phyloP scores from a whole-genome alignment of 2,113 vertebrate genomes.

The Epinephelus lanceolatus region DNA sequence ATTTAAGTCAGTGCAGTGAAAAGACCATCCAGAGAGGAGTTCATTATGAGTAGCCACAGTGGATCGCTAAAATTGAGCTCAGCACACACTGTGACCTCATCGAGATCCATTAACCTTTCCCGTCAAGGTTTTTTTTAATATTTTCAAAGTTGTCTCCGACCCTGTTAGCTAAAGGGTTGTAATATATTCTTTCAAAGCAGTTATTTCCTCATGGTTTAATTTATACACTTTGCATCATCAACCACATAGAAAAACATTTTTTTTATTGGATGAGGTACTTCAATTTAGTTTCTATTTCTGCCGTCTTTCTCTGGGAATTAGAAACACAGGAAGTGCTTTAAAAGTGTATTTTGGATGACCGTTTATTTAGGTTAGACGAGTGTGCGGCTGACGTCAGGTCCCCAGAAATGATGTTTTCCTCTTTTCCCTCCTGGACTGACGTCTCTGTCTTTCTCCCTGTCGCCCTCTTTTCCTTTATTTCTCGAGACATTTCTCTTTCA shows the following conservation, averaged over 20 bases:
- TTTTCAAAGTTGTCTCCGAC: not conserved
- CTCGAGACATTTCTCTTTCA: slow-evolving; percentile 48
- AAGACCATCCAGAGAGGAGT: not conserved
- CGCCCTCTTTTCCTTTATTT: slow-evolving; percentile 1
- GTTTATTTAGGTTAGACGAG: slow-evolving; percentile 29
- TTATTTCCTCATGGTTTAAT: not conserved
- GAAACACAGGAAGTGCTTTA: slow-evolving; percentile 32
- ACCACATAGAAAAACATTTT: slow-evolving; percentile 6
- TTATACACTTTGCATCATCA: slow-evolving; percentile 8
- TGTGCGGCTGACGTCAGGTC: slow-evolving; percentile 26
- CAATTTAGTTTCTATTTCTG: slow-evolving; percentile 5
- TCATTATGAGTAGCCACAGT: not conserved
- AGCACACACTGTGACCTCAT: not conserved
- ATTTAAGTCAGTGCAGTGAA: not conserved
- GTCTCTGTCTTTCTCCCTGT: slow-evolving; percentile 3
- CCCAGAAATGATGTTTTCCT: slow-evolving; percentile 19
- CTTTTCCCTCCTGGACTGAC: slow-evolving; percentile 7
- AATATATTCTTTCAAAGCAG: not conserved
- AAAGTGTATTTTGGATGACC: slow-evolving; percentile 21
- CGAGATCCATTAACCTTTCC: slow-evolving; percentile 9
- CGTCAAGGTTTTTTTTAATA: not conserved
- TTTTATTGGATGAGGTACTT: slow-evolving; percentile 31
- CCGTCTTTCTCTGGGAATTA: slow-evolving; percentile 19
- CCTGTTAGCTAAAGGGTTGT: not conserved
- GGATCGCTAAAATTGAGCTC: not conserved